Evolutionary conservation across 1,140 invertebrate genomes (phyloP), one percentile per base, ranked within the genome.

Genomic region (Lepidurus apus): DNA sequence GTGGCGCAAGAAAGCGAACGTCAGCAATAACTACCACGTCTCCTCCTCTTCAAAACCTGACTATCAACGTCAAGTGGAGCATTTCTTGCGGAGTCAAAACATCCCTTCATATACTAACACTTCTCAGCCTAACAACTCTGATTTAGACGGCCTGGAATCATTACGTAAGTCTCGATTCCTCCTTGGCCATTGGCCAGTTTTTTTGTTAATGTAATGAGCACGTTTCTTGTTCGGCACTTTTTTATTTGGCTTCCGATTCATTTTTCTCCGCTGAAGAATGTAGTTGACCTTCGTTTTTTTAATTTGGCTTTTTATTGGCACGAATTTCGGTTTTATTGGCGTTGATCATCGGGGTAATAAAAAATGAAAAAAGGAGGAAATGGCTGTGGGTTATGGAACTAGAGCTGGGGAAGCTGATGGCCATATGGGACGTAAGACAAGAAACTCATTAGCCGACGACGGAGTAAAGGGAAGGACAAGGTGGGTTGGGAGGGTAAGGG

Each of bases 61-160:
- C 47, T 77, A 77, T 43, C 43, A 43, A 53, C 43, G 47, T 42
- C 76, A 77, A 26, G 76, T 77, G 13, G 76, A 77, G 26, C 76
- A 77, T 43, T 77, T 77, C 76, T 44, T 77, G 76, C 43, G 47
- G 26, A 77, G 76, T 44, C 76, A 77, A 77, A 45, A 34, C 21
- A 45, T 77, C 7, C 43, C 76, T 65, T 65, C 53, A 7, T 65
- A 17, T 65, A 65, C 53, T 65, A 65, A 65, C 53, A 17, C 21
- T 65, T 65, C 53, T n/a, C 53, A 65, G 53, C 17, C 53, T 65
- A 65, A 34, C 34, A 34, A 65, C 53, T 65, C 53, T n/a, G 53
- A 65, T 21, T 13, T 65, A 21, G 53, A 65, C 21, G 53, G 53
- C 53, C 53, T 65, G 53, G 53, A 65, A n/a, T 65, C 53, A n/a